A percentile compares a stretch with the other conserved stretches of the same genome.
Conservation (phyloP, 2,888 invertebrate species). For the Drosophila peninsularis region DNA sequence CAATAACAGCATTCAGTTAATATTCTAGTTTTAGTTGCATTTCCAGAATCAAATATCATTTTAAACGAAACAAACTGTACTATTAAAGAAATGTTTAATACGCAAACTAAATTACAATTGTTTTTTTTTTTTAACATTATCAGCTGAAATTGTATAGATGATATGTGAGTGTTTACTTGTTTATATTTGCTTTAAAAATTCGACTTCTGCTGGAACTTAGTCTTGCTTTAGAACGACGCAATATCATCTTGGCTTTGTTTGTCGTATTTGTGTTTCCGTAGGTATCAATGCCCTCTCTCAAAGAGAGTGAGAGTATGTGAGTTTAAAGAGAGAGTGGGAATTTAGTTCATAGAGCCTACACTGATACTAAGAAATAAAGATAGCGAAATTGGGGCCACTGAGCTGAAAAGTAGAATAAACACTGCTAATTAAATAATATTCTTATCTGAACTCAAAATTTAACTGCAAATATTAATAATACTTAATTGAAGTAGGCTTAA, state of each 20-base stretch:
- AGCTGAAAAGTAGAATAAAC: neutral
- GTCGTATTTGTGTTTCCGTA: neutral
- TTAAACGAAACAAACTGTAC: conserved; percentile 1
- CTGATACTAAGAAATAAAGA: neutral
- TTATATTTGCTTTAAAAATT: neutral
- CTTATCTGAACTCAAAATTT: neutral
- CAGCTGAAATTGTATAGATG: neutral
- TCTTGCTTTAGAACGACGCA: neutral
- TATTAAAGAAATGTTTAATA: conserved; percentile 26
- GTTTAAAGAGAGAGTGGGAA: too few relatives aligned
- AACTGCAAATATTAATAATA: neutral
- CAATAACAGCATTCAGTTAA: conserved; percentile 15
- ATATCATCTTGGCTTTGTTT: neutral
- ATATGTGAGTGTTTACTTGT: neutral
- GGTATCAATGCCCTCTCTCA: neutral
- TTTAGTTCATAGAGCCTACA: neutral
- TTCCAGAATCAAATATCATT: conserved; percentile 32
- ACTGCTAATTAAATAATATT: neutral
- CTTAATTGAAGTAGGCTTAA: neutral
- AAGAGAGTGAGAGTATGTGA: too few relatives aligned
- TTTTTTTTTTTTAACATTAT: neutral
- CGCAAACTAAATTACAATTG: neutral
- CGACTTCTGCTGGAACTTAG: neutral
- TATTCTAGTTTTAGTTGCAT: conserved; percentile 52
- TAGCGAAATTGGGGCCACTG: neutral